A percentile compares a stretch with the other conserved stretches of the same genome.
Evolutionary conservation across 2,113 vertebrate genomes (phyloP).

Genomic region (Cisticola juncidis): DNA sequence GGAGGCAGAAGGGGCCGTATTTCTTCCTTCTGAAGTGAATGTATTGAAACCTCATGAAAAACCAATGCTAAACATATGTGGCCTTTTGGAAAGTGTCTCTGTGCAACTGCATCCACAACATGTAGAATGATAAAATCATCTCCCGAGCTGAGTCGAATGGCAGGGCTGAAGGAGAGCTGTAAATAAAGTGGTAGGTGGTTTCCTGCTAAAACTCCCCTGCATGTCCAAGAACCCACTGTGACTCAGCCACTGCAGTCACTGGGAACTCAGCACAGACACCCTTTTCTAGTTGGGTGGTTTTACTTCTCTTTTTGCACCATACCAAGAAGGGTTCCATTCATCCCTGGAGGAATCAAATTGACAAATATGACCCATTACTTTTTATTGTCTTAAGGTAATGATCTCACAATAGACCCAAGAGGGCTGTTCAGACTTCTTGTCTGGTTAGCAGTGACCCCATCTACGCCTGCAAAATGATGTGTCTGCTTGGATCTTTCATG

Average conservation of each 20-base stretch:
- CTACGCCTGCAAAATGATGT: background rate
- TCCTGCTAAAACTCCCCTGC: slow-evolving; percentile 66
- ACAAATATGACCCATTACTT: background rate
- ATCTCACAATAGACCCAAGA: background rate
- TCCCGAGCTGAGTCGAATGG: slow-evolving; percentile 38
- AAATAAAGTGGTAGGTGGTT: slow-evolving; percentile 57
- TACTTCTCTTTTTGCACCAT: slow-evolving; percentile 39
- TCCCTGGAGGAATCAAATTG: background rate
- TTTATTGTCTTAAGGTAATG: background rate
- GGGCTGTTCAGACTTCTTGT: background rate
- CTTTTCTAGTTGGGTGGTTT: slow-evolving; percentile 22
- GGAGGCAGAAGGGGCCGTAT: background rate
- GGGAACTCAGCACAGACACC: slow-evolving; percentile 20
- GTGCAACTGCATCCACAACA: slow-evolving; percentile 11
- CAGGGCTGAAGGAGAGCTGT: slow-evolving; percentile 35
- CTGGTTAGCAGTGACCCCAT: background rate
- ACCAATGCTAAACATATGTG: background rate
- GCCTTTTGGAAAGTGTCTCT: slow-evolving; percentile 38
- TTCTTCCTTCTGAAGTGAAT: background rate
- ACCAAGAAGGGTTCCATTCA: slow-evolving; percentile 5
- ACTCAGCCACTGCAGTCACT: slow-evolving; percentile 45
- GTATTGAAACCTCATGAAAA: slow-evolving; percentile 11
- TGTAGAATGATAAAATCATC: slow-evolving; percentile 45
- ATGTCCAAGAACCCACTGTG: slow-evolving; percentile 49
- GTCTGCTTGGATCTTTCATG: background rate